Evolutionary conservation across 2,113 vertebrate species (phyloP), one percentile per base, ranked within the genome.

Genomic region (Vidua chalybeata): DNA sequence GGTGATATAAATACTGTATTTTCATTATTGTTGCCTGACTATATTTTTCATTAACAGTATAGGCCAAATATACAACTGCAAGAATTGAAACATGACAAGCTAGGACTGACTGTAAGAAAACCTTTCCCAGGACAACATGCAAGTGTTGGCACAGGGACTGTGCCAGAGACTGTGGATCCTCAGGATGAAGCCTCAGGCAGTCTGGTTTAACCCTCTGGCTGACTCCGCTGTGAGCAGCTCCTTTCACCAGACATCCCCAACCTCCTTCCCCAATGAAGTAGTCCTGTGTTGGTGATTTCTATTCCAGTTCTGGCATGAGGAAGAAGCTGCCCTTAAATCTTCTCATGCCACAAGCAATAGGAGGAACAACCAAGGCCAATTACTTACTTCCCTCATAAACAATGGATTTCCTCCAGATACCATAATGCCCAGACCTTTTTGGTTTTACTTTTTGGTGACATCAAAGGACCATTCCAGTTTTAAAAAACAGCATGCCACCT

Each of bases 341-440:
- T 66, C 66, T 59, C 17, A n/a, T n/a, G 22, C 21, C 43, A 75
- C n/a, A 8, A 67, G 46, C 13, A 66, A 19, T 0, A 35, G 28
- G 3, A 84, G 4, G 16, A 82, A 66, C 4, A 58, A 62, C 8
- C 12, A 54, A 19, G 3, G 2, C 5, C 31, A 66, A 2, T 10
- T 15, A 58, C 4, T 35, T 67, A 49, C 5, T 28, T 75, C 15
- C 17, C 13, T 49, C 49, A 52, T 4, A 69, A 58, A 73, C 28
- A 66, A 39, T 30, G 31, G 5, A 74, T 58, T 82, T 75, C 31
- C 13, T 49, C 8, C 10, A 20, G 33, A 13, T 24, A 54, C 7
- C 0, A 0, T 24, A 52, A 63, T 27, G 13, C 4, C 22, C 13
- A 59, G 9, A 10, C 3, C 16, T 22, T 11, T 67, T 28, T 13